phyloP scores from a whole-genome alignment of 2,113 vertebrate genomes.

The Otus sunia region DNA sequence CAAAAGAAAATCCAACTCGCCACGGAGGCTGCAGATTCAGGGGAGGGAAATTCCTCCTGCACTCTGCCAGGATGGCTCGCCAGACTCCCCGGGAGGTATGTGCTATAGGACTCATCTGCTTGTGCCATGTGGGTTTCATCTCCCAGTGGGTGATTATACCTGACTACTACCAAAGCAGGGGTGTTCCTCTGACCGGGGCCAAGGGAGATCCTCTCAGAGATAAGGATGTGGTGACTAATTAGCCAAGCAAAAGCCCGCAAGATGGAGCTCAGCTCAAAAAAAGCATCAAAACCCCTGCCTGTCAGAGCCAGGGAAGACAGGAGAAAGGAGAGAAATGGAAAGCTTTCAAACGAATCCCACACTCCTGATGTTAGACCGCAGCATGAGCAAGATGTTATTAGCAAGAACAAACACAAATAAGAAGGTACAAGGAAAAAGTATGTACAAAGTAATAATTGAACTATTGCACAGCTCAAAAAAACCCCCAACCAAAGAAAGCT shows the following conservation, averaged over 20 bases:
- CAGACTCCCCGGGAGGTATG: neutral
- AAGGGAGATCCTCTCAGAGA: neutral
- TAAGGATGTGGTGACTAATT: neutral
- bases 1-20: neutral
- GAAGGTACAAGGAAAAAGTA: neutral
- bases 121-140: neutral
- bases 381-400: neutral
- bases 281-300: neutral
- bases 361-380: neutral
- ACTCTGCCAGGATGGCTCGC: neutral
- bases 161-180: neutral
- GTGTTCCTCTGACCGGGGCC: neutral
- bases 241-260: neutral
- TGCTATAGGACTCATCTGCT: neutral
- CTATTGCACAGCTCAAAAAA: neutral
- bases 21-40: neutral
- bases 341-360: neutral
- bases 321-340: neutral
- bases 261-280: conserved; percentile 25
- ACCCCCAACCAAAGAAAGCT: neutral
- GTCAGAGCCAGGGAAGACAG: neutral
- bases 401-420: neutral
- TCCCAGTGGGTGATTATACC: too few species aligned
- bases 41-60: neutral
- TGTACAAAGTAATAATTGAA: neutral